phyloP scores from a whole-genome alignment of 2,888 invertebrate genomes.

The Liodrosophila aerea region DNA sequence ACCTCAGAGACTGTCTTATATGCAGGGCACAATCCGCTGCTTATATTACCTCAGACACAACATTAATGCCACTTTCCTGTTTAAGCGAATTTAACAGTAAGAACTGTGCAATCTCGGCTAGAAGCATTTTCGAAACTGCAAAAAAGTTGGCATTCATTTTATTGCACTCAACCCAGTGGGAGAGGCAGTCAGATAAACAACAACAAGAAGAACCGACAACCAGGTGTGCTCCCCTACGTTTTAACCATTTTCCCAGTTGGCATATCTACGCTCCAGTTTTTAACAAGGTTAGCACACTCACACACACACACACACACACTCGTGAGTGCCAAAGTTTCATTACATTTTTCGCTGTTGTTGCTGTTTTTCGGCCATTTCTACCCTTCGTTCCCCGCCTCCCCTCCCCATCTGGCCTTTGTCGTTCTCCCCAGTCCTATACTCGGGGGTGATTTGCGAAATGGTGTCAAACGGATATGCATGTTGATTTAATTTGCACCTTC shows the following conservation, averaged over 20 bases:
- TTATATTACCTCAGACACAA: conserved; percentile 25
- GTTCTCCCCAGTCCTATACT: conserved; percentile 16
- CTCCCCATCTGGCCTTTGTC: conserved; percentile 4
- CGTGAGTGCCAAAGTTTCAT: conserved; percentile 49
- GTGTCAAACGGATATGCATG: conserved; percentile 79
- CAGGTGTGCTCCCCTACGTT: conserved; percentile 15
- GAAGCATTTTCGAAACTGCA: conserved; percentile 25
- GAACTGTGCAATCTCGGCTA: conserved; percentile 14
- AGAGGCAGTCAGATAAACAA: too few species aligned
- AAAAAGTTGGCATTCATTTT: background rate
- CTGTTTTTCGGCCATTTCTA: conserved; percentile 46
- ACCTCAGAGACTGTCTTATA: conserved; percentile 9
- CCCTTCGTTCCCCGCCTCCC: background rate
- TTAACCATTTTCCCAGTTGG: conserved; percentile 20
- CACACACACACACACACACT: conserved; percentile 19
- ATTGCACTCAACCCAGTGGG: conserved; percentile 1
- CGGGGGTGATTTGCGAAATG: conserved; percentile 64
- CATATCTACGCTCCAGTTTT: conserved; percentile 70
- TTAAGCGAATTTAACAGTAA: conserved; percentile 22
- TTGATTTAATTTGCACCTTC: conserved; percentile 78
- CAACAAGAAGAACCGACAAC: background rate
- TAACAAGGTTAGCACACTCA: conserved; percentile 66
- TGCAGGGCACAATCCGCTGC: background rate
- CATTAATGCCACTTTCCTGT: conserved; percentile 49
- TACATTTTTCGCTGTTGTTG: conserved; percentile 50